phyloP scores from a whole-genome alignment of 2,113 vertebrate species.

The Cyphomyrus plagiostoma region DNA sequence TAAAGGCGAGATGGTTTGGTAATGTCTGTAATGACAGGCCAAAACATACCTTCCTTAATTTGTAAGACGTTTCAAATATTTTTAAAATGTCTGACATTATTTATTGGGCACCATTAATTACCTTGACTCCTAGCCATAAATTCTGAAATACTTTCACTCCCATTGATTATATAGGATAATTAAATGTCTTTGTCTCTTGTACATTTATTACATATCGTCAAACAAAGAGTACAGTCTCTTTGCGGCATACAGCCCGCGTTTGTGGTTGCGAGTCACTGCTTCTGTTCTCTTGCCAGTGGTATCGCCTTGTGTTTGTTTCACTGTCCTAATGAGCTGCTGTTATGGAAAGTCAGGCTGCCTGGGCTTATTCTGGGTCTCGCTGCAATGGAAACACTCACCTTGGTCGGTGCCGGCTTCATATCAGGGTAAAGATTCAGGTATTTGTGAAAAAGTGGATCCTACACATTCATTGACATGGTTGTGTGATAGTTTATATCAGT shows the following conservation, averaged over 20 bases:
- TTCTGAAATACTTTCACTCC: background rate
- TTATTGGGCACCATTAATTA: background rate
- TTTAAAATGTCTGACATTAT: background rate
- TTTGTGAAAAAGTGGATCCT: background rate
- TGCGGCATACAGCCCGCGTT: background rate
- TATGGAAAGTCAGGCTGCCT: background rate
- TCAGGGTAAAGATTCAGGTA: background rate
- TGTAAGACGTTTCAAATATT: background rate
- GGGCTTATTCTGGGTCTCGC: background rate
- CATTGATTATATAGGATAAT: constrained; percentile 3
- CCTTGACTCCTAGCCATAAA: background rate
- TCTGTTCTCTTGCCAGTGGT: background rate
- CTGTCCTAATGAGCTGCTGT: background rate
- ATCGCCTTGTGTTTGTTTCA: background rate
- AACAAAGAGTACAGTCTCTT: background rate
- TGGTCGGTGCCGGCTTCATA: background rate
- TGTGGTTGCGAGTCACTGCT: background rate
- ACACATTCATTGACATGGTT: background rate
- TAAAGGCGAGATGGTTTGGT: background rate
- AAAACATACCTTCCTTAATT: background rate
- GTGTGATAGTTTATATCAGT: background rate
- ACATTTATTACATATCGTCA: background rate
- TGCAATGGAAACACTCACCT: background rate
- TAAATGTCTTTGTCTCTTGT: background rate
- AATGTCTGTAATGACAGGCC: background rate